phyloP scores from a whole-genome alignment of 1,140 invertebrate species.

The Ridgeia piscesae region DNA sequence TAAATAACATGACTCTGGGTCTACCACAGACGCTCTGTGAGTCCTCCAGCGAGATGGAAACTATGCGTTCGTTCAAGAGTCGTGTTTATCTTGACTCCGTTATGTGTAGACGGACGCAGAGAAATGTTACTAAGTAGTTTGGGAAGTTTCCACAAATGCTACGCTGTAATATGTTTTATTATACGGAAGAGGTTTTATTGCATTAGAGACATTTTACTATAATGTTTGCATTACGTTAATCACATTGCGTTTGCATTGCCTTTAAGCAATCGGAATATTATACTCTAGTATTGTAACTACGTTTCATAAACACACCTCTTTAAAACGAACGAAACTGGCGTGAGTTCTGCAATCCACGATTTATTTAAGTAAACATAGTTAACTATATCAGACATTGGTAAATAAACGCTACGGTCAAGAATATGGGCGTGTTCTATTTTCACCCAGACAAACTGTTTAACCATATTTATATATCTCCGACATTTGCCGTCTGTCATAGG shows the following conservation, averaged over 20 bases:
- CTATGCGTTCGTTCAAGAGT: not conserved
- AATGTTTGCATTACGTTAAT: not conserved
- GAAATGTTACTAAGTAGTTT: not conserved
- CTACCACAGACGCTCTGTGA: not conserved
- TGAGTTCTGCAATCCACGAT: not conserved
- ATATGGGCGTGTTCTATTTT: no score
- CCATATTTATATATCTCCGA: no score
- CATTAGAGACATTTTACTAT: not conserved
- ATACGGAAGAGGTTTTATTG: not conserved
- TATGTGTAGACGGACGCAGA: not conserved
- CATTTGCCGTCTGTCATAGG: no score
- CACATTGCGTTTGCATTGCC: not conserved
- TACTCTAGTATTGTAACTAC: not conserved
- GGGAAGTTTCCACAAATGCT: not conserved
- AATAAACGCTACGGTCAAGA: no score
- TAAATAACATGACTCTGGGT: not conserved
- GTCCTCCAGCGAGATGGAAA: not conserved
- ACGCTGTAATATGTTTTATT: not conserved
- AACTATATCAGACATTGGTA: not conserved
- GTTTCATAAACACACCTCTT: not conserved
- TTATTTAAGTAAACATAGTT: no score
- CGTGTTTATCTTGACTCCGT: not conserved
- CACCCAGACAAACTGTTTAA: no score
- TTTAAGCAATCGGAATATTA: not conserved
- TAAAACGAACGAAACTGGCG: not conserved